A percentile compares a stretch with the other conserved stretches of the same genome.
Conservation (phyloP, 2,797 vertebrate species). For the Eulemur rubriventer region DNA sequence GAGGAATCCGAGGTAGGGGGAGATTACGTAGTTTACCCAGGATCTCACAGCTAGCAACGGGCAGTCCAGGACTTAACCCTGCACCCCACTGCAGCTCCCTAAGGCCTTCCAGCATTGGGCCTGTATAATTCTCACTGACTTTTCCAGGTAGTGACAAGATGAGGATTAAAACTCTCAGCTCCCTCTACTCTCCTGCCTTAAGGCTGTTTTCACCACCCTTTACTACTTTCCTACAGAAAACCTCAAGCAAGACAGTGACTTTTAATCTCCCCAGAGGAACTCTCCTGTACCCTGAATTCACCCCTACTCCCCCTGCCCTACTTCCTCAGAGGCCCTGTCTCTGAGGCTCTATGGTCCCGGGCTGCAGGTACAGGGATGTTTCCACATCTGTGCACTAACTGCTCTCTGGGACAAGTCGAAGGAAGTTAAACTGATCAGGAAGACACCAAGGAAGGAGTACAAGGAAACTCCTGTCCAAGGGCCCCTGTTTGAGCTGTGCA, state of each 20-base stretch:
- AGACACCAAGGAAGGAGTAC: conserved; percentile 88
- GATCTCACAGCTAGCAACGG: background rate
- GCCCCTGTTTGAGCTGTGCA: conserved; percentile 87
- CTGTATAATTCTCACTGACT: background rate
- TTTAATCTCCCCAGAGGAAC: background rate
- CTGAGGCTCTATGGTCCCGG: background rate
- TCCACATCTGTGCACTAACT: conserved; percentile 86
- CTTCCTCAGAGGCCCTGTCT: background rate
- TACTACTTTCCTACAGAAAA: conserved; percentile 10
- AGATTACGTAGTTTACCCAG: background rate
- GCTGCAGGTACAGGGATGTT: conserved; percentile 89
- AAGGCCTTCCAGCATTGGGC: background rate
- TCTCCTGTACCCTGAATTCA: background rate
- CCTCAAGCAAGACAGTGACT: background rate
- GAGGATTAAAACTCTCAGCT: background rate
- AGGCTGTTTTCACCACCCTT: background rate
- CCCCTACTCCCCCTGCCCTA: too few species aligned
- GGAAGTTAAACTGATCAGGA: conserved; percentile 88
- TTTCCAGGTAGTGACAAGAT: background rate
- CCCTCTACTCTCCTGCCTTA: background rate
- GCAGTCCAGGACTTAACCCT: background rate
- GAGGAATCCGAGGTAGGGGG: background rate
- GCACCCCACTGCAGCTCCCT: background rate
- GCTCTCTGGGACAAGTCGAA: conserved; percentile 87
- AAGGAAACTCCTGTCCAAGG: conserved; percentile 87